Evolutionary conservation across 2,888 invertebrate species (phyloP), one percentile per base, ranked within the genome.

Genomic region (Argyra leucocephala): DNA sequence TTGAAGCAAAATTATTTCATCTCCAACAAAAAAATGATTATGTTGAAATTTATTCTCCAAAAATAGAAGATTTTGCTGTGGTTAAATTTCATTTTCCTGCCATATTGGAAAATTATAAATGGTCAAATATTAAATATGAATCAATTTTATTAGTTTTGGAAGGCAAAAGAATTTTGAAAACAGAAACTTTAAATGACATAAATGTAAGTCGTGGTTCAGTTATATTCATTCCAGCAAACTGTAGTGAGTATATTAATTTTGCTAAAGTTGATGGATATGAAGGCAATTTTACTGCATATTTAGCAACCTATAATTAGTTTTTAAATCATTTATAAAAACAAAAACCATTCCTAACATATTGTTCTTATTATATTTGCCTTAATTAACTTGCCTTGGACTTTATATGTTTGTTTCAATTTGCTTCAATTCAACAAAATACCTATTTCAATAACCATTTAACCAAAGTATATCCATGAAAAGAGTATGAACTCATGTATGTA

Each of bases 61-160:
- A 62, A 2, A 90, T 97, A 6, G 83, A 86, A n/a, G 98, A 99
- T 77, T 98, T 98, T 82, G 91, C 93, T 59, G 89, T 98, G 4
- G 86, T 87, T n/a, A 87, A 87, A 78, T 88, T 93, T 66, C 82
- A 83, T 83, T 82, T 89, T 67, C 83, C 83, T 63, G 76, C 76
- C 60, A 81, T 80, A 18, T 80, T 80, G 63, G 75, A 73, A 23
- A 71, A 80, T 0, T 88, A 88, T 78, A 82, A 83, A 70, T 81
- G 90, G 7, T 81, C 83, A 65, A 81, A 84, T 64, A 82, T 89
- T 18, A 77, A 83, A n/a, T 87, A 86, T 69, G 92, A 90, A 0
- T 91, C 92, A 71, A 86, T 94, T 68, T 74, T 93, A 60, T 81
- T 95, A 64, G 83, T 91, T n/a, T 82, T 89, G 7, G 80, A 83